Evolutionary conservation across 2,113 vertebrate species (phyloP).

Genomic region (Kryptolebias marmoratus): DNA sequence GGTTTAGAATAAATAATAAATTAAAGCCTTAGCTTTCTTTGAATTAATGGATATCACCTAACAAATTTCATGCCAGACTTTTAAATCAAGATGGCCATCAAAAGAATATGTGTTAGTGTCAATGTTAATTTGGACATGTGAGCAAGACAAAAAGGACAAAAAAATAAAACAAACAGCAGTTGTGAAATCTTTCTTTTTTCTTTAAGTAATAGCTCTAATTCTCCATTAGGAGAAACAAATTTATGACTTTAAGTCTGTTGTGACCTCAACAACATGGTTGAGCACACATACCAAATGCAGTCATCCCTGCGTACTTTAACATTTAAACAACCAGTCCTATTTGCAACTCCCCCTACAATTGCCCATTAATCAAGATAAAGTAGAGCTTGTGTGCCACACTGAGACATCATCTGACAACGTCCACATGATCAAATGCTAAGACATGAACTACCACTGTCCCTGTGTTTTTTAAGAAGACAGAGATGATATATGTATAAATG

Average conservation of each 20-base stretch:
- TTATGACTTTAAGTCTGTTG: slow-evolving; percentile 41
- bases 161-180: slow-evolving; percentile 16
- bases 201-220: slow-evolving; percentile 4
- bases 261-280: slow-evolving; percentile 57
- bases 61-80: no score
- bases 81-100: no score
- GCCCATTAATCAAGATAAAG: slow-evolving; percentile 52
- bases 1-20: no score
- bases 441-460: slow-evolving; percentile 47
- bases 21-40: no score
- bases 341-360: slow-evolving; percentile 35
- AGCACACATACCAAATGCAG: slow-evolving; percentile 23
- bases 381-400: slow-evolving; percentile 2
- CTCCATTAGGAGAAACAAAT: slow-evolving; percentile 56
- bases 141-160: not conserved
- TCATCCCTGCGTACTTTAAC: slow-evolving; percentile 63
- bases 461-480: slow-evolving; percentile 44
- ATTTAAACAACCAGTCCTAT: slow-evolving; percentile 52
- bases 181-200: slow-evolving; percentile 3
- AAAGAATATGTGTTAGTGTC: no score
- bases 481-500: slow-evolving; percentile 64
- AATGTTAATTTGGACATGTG: slow-evolving; percentile 2
- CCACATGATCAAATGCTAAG: slow-evolving; percentile 47
- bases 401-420: slow-evolving; percentile 27
- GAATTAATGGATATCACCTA: no score